A percentile compares a stretch with the other conserved stretches of the same genome.
Evolutionary conservation across 2,888 invertebrate genomes (phyloP).

Genomic region (Zygogramma bicolorata): DNA sequence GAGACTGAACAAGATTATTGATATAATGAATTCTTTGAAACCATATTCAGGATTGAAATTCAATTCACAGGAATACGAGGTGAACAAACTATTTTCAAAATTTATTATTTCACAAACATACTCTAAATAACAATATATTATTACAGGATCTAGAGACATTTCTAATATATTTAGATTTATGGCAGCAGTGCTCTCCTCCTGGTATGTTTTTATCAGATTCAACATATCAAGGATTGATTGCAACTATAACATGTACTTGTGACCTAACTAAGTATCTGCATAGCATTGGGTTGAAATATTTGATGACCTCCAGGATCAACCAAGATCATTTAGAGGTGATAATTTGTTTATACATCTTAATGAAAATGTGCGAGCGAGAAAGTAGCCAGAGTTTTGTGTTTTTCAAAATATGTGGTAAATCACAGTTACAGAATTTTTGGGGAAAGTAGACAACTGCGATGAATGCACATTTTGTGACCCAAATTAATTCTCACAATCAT

Average conservation of each 20-base stretch:
- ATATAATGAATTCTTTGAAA: neutral
- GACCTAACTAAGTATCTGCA: neutral
- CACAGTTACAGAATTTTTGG: too few species aligned
- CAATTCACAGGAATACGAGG: neutral
- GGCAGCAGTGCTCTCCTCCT: neutral
- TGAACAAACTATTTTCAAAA: neutral
- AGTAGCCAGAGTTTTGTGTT: too few species aligned
- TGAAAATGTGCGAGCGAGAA: too few species aligned
- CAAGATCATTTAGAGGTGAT: constrained; percentile 5
- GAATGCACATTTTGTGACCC: too few species aligned
- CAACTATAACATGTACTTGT: neutral
- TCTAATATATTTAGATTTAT: neutral
- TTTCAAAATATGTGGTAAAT: too few species aligned
- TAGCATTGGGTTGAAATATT: neutral
- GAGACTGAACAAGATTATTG: neutral
- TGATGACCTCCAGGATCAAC: neutral
- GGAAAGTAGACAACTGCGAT: too few species aligned
- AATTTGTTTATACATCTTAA: too few species aligned
- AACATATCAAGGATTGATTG: neutral
- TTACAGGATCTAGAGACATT: neutral
- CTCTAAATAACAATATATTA: neutral
- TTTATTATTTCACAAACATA: too few species aligned
- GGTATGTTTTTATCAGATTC: neutral
- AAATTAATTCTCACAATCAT: too few species aligned
- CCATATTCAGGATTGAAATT: neutral